phyloP scores from a whole-genome alignment of 2,797 vertebrate genomes.

The Acanthurus tractus region DNA sequence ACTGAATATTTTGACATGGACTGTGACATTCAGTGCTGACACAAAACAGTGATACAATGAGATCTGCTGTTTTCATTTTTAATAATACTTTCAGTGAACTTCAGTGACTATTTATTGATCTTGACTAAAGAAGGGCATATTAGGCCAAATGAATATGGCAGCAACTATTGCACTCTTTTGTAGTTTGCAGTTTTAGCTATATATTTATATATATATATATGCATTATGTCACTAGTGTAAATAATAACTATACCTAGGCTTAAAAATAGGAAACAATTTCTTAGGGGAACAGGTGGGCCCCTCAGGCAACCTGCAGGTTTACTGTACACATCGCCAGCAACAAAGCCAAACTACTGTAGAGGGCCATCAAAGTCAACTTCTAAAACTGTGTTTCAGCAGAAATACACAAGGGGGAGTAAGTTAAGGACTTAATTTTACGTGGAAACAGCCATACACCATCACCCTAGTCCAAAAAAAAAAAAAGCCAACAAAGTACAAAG shows the following conservation, averaged over 20 bases:
- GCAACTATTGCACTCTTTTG: not conserved
- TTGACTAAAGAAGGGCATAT: not conserved
- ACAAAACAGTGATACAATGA: not conserved
- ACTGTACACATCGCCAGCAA: not conserved
- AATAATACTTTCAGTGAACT: not conserved
- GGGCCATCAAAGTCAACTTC: slow-evolving; percentile 11
- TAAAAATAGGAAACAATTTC: not conserved
- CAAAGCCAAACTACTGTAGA: not conserved
- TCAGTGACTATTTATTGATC: not conserved
- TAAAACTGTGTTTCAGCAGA: slow-evolving; percentile 17
- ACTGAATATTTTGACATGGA: not conserved
- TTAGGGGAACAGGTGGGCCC: not conserved
- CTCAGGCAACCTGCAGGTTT: slow-evolving; percentile 3
- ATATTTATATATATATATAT: no score
- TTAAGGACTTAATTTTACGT: not conserved
- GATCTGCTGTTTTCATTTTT: not conserved
- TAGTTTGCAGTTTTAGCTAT: not conserved
- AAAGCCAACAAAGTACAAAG: slow-evolving; percentile 33
- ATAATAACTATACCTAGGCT: no score
- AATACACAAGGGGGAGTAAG: not conserved
- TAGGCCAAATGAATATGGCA: not conserved
- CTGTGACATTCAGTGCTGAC: not conserved
- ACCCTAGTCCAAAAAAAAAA: not conserved
- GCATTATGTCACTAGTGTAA: no score
- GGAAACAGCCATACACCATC: not conserved